Conservation (phyloP, 2,797 vertebrate genomes). For the Phataginus tricuspis region DNA sequence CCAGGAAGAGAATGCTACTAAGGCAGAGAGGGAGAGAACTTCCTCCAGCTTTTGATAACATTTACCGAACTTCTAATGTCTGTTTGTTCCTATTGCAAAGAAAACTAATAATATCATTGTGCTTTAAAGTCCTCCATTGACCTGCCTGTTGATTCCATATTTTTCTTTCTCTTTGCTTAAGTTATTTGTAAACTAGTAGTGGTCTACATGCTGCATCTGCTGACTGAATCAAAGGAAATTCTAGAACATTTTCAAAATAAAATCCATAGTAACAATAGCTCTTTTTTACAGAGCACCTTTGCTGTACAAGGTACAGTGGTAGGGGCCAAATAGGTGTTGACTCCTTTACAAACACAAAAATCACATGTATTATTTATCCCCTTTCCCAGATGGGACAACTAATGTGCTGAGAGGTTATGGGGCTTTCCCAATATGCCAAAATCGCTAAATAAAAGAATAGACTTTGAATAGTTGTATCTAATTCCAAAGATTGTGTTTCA, state of each 20-base stretch:
- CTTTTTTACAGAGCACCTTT: not conserved
- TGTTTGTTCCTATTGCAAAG: not conserved
- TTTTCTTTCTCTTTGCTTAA: not conserved
- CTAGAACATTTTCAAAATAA: conserved; percentile 39
- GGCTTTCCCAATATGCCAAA: not conserved
- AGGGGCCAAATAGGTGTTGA: not conserved
- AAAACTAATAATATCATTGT: not conserved
- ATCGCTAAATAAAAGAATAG: not conserved
- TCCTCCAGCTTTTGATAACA: conserved; percentile 16
- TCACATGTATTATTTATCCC: not conserved
- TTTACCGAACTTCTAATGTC: conserved; percentile 18
- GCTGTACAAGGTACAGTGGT: not conserved
- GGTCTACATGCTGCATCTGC: not conserved
- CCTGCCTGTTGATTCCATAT: not conserved
- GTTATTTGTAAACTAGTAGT: not conserved
- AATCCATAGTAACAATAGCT: not conserved
- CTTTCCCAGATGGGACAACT: not conserved
- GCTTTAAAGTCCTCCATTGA: not conserved
- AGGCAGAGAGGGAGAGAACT: not conserved
- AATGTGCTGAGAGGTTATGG: not conserved
- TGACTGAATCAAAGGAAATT: conserved; percentile 27
- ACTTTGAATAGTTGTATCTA: not conserved
- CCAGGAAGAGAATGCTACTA: not conserved
- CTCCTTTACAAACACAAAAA: not conserved
- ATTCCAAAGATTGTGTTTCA: not conserved